Percentiles rank a stretch among this genome's conserved stretches.
These are phyloP conservation scores for Tyto alba DNA, from an alignment of 2,113 vertebrate genomes.

Conservation along the genomic window DNA sequence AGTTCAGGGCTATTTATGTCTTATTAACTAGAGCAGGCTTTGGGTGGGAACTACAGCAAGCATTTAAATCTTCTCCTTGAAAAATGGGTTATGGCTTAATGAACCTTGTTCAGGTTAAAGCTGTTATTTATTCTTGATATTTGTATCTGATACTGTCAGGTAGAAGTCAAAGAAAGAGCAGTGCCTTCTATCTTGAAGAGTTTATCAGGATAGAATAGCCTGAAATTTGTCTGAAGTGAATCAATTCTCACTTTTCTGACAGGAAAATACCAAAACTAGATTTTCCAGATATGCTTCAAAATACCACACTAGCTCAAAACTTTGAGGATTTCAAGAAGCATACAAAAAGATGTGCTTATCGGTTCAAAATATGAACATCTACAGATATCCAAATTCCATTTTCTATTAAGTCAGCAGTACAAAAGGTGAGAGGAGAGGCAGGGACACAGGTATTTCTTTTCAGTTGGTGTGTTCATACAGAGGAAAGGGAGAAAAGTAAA, in stretches of 20 bases:
- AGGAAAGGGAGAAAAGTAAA: not conserved
- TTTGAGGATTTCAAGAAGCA: not conserved
- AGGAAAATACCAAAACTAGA: conserved; percentile 27
- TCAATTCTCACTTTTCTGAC: conserved; percentile 3
- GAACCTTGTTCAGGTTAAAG: conserved; percentile 21
- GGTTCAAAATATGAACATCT: conserved; percentile 8
- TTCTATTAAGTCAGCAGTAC: conserved; percentile 23
- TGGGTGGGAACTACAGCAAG: not conserved
- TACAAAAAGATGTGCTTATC: conserved; percentile 12
- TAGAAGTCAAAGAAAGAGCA: conserved; percentile 29
- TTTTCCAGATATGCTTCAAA: conserved; percentile 33
- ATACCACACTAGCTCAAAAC: conserved; percentile 13
- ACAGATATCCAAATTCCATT: conserved; percentile 22
- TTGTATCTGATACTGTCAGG: conserved; percentile 38
- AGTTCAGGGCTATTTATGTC: conserved; percentile 41
- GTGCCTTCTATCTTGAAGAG: conserved; percentile 1
- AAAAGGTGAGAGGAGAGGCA: conserved; percentile 8
- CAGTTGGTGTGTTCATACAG: not conserved
- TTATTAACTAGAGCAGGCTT: conserved; percentile 29
- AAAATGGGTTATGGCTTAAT: conserved; percentile 35
- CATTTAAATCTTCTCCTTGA: conserved; percentile 13
- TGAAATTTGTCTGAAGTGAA: conserved; percentile 37
- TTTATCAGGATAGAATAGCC: conserved; percentile 22
- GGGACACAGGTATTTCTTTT: conserved; percentile 3
- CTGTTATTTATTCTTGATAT: conserved; percentile 50